Evolutionary conservation across 2,113 vertebrate genomes (phyloP).

Genomic region (Paramisgurnus dabryanus): DNA sequence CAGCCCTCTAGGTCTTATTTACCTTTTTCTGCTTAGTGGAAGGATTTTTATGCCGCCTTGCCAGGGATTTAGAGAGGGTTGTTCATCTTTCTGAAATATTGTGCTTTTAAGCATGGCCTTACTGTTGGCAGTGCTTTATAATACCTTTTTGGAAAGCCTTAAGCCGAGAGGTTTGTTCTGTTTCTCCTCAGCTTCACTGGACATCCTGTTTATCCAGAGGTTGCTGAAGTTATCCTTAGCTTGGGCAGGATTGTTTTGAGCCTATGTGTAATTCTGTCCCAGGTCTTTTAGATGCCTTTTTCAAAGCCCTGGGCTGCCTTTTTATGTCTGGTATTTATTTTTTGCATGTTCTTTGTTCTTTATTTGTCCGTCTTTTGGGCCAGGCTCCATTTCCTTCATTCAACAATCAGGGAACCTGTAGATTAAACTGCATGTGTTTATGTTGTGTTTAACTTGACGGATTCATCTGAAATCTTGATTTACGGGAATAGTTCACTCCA

Average conservation of each 20-base stretch:
- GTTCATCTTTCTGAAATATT: not conserved
- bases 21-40: not conserved
- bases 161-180: not conserved
- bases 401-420: constrained; percentile 7
- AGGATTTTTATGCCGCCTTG: not conserved
- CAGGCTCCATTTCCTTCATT: constrained; percentile 11
- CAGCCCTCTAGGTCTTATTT: not conserved
- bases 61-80: not conserved
- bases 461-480: too few species aligned
- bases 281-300: not conserved
- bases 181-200: not conserved
- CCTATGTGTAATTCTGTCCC: not conserved
- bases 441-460: too few species aligned
- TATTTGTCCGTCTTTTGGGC: constrained; percentile 24
- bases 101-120: constrained; percentile 8
- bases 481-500: too few species aligned
- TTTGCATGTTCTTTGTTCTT: constrained; percentile 16
- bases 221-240: not conserved
- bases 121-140: not conserved
- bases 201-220: constrained; percentile 3
- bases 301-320: not conserved
- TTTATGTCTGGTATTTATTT: not conserved
- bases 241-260: not conserved
- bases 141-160: not conserved
- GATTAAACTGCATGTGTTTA: too few species aligned